Base-by-base conservation (phyloP, 2,888 invertebrate genomes). In the Luperina nickerlii region DNA sequence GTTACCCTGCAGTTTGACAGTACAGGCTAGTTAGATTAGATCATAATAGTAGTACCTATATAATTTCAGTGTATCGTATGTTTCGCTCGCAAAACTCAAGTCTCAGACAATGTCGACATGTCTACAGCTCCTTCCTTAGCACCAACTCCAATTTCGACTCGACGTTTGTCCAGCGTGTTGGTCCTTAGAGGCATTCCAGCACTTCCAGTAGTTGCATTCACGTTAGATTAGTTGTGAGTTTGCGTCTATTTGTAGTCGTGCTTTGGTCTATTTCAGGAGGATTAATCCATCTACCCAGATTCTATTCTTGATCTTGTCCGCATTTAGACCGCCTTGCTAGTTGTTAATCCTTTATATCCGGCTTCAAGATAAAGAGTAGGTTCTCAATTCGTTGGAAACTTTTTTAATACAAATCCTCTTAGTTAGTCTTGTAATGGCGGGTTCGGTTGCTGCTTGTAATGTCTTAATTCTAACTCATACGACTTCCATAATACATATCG, bases 231-330 rank as follows among this genome's bases (percentile, higher is more conserved):
- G n/a, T 32, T 45, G 32, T 18, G 15, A 20, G 27, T 63, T 38
- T 13, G n/a, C 42, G 51, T 20, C 32, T 75, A 38, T 68, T 68
- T 54, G 51, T 74, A n/a, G 66, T 32, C 32, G n/a, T 38, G 76
- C 76, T 67, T 9, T 24, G 45, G 38, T 60, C 13, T 54, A 48
- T 45, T 62, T 67, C 67, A 45, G n/a, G 8, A n/a, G 15, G 67
- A 62, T 75, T 54, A 62, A 11, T 38, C n/a, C 27, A 18, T 27
- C 24, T 66, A 48, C 6, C 5, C 9, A 54, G 45, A 13, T 24
- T 42, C 45, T 27, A 13, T 27, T 32, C n/a, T 38, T 27, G 8
- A n/a, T 70, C 42, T 51, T 63, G 9, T 57, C 45, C 7, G 11
- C 32, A 24, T 57, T 42, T 20, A 18, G 20, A 66, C n/a, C n/a